Conservation (phyloP, 2,888 invertebrate genomes). For the Proisotoma minuta region DNA sequence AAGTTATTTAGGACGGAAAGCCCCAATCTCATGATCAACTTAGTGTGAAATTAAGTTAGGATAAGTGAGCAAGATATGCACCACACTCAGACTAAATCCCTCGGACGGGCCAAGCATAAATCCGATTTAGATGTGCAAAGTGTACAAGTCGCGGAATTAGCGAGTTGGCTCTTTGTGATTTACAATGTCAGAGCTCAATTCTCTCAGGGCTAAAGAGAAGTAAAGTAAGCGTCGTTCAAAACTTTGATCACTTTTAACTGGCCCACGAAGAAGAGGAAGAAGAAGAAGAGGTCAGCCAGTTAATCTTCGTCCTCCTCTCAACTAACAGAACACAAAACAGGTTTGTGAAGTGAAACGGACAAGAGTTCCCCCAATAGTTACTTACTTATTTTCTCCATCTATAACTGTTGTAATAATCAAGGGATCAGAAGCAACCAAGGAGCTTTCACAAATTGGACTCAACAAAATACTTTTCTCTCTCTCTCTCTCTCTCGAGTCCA, state of each 20-base stretch:
- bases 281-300: conserved; percentile 1
- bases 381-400: not conserved
- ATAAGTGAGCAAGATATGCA: conserved; percentile 14
- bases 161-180: conserved; percentile 23
- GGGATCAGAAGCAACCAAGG: too few species aligned
- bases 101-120: conserved; percentile 22
- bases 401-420: not conserved
- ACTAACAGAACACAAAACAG: not conserved
- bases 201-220: not conserved
- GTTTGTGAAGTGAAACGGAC: too few species aligned
- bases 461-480: conserved; percentile 2
- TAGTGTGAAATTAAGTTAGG: conserved; percentile 46
- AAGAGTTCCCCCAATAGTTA: too few species aligned
- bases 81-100: not conserved
- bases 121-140: conserved; percentile 39
- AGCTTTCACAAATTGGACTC: not conserved
- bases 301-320: not conserved
- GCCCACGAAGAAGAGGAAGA: too few species aligned
- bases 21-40: conserved; percentile 38
- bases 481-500: not conserved
- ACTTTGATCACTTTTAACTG: conserved; percentile 5
- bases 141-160: conserved; percentile 31
- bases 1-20: conserved; percentile 16
- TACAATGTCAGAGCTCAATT: not conserved
- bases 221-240: not conserved